These are phyloP conservation scores for Phyllotreta striolata DNA, from an alignment of 2,888 invertebrate genomes.

Conservation along the genomic window DNA sequence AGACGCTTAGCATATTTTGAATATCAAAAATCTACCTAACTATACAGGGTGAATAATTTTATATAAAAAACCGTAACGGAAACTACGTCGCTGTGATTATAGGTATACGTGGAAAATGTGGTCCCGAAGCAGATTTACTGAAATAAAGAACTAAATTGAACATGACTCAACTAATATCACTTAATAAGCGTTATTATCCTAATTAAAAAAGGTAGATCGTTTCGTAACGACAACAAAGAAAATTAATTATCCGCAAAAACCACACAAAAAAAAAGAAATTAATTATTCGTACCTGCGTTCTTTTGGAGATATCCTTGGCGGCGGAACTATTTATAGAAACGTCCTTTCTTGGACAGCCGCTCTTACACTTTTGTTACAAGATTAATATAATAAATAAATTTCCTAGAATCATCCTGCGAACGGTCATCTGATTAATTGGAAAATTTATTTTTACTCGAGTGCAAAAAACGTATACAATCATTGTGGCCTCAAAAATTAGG, in stretches of 20 bases:
- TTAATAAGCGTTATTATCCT: constrained; percentile 42
- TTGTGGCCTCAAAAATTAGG: too few species aligned
- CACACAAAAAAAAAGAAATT: constrained; percentile 18
- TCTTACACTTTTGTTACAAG: neutral
- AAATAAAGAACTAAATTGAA: constrained; percentile 33
- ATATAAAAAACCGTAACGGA: too few species aligned
- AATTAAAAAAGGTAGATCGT: constrained; percentile 36
- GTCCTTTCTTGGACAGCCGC: neutral
- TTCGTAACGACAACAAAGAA: constrained; percentile 29
- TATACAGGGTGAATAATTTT: too few species aligned
- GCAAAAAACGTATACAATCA: too few species aligned
- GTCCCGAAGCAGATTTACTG: constrained; percentile 27
- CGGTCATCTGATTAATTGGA: too few species aligned
- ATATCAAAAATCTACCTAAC: too few species aligned
- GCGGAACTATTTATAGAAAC: constrained; percentile 11
- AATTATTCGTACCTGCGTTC: constrained; percentile 24
- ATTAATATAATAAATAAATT: constrained; percentile 2
- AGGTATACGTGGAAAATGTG: constrained; percentile 11
- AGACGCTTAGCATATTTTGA: constrained; percentile 1
- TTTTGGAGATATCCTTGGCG: neutral
- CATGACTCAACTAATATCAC: constrained; percentile 40
- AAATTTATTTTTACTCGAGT: too few species aligned
- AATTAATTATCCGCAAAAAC: constrained; percentile 30
- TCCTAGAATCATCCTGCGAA: neutral
- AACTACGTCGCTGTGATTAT: constrained; percentile 22